A percentile compares a stretch with the other conserved stretches of the same genome.
phyloP scores from a whole-genome alignment of 2,888 invertebrate genomes.

The Leptinotarsa haldemani region DNA sequence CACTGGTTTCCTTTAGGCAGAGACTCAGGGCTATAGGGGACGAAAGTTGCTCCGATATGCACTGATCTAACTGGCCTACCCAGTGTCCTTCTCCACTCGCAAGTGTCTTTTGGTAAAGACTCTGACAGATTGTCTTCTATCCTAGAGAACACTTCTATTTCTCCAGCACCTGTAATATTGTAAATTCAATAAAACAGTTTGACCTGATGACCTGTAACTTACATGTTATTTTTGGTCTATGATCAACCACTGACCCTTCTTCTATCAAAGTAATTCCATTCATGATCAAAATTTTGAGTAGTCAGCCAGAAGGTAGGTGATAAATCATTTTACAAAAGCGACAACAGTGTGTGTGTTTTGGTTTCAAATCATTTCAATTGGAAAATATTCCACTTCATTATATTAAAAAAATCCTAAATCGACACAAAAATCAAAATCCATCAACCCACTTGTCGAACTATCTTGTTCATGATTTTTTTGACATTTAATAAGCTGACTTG shows the following conservation, averaged over 20 bases:
- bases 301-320: constrained; percentile 58
- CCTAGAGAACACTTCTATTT: constrained; percentile 85
- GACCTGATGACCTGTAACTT: constrained; percentile 59
- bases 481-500: background rate
- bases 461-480: background rate
- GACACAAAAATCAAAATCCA: background rate
- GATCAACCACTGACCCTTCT: constrained; percentile 73
- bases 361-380: constrained; percentile 13
- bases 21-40: constrained; percentile 81
- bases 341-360: background rate
- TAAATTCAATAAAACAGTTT: background rate
- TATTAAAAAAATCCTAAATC: background rate
- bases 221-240: constrained; percentile 82
- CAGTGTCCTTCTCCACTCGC: constrained; percentile 92
- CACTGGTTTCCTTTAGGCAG: constrained; percentile 78
- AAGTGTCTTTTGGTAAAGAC: constrained; percentile 86
- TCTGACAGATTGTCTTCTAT: constrained; percentile 81
- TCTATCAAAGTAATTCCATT: constrained; percentile 71
- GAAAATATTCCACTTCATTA: constrained; percentile 3
- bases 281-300: constrained; percentile 66
- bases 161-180: constrained; percentile 74
- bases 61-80: constrained; percentile 89
- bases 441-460: background rate
- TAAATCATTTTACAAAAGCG: constrained; percentile 51
- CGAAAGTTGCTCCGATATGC: constrained; percentile 83